Conservation (phyloP, 1,140 invertebrate species). For the Latrodectus geometricus region DNA sequence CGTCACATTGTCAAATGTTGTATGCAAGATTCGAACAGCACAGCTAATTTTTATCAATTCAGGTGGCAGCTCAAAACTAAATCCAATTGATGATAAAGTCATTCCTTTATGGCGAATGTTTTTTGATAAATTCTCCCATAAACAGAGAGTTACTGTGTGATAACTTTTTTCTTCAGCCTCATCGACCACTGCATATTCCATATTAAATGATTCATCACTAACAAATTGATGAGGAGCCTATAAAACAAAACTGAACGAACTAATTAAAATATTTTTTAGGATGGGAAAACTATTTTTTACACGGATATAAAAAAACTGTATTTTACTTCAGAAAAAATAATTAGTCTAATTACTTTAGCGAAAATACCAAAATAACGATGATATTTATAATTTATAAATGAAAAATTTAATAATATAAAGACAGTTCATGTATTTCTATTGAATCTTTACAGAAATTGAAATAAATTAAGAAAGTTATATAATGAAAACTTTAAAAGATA, state of each 20-base stretch:
- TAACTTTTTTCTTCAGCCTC: background rate
- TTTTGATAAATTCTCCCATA: constrained; percentile 56
- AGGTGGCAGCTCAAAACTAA: constrained; percentile 48
- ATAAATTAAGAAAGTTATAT: too few species aligned
- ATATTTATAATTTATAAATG: too few species aligned
- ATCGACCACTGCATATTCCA: constrained; percentile 20
- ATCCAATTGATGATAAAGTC: constrained; percentile 1
- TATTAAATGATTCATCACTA: constrained; percentile 50
- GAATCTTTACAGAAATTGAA: too few species aligned
- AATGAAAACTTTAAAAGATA: too few species aligned
- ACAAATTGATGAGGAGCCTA: background rate
- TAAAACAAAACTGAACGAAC: background rate
- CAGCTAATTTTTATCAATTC: constrained; percentile 37
- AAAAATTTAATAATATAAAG: too few species aligned
- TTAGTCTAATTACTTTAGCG: too few species aligned
- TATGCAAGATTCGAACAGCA: constrained; percentile 57
- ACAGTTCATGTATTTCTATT: too few species aligned
- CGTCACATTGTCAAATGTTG: constrained; percentile 46
- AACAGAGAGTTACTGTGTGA: constrained; percentile 7
- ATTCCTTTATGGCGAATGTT: constrained; percentile 52
- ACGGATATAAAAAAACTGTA: too few species aligned
- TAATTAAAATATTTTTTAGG: too few species aligned
- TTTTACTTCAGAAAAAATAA: too few species aligned
- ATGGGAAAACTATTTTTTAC: too few species aligned
- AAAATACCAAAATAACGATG: too few species aligned